Conservation (phyloP, 2,888 invertebrate genomes). For the Oxystoma pomonae region DNA sequence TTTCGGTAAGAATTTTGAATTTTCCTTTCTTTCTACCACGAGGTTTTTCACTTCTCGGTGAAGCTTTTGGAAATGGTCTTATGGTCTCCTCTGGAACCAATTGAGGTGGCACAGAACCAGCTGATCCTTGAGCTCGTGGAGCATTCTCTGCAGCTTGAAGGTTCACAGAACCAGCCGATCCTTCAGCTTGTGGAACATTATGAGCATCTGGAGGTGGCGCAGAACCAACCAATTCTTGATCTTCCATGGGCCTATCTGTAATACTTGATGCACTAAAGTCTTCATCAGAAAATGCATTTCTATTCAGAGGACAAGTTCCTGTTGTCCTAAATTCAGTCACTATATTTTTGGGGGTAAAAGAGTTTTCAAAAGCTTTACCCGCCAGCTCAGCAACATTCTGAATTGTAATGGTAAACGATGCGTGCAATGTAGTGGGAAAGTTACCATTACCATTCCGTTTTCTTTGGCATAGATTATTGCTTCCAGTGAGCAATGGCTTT, state of each 20-base stretch:
- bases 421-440: no score
- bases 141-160: not conserved
- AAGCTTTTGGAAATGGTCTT: conserved; percentile 11
- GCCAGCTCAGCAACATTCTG: no score
- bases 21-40: conserved; percentile 12
- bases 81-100: not conserved
- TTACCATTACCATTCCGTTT: no score
- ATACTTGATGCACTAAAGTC: not conserved
- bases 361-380: no score
- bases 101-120: no score
- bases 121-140: not conserved
- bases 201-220: not conserved
- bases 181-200: not conserved
- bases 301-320: not conserved
- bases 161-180: not conserved
- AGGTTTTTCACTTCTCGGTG: conserved; percentile 11
- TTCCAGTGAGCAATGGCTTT: no score
- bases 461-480: no score
- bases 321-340: not conserved
- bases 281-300: not conserved
- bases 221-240: not conserved
- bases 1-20: conserved; percentile 16
- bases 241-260: not conserved
- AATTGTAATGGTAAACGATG: no score
- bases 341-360: not conserved